phyloP scores from a whole-genome alignment of 2,797 vertebrate genomes.

The Centroberyx gerrardi region DNA sequence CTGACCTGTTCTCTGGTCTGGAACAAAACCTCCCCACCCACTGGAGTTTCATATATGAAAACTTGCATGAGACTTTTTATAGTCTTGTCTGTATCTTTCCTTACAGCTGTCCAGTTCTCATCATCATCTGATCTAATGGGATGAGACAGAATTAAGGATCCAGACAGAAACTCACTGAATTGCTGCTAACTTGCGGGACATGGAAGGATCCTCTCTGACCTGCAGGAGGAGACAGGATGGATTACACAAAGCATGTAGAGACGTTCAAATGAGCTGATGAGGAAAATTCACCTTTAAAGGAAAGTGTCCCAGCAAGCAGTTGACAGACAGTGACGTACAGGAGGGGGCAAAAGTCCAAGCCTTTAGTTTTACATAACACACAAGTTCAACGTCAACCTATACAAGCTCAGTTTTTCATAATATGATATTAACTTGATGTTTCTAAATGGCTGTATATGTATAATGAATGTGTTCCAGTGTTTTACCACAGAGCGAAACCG shows the following conservation, averaged over 20 bases:
- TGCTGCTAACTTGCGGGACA: constrained; percentile 90
- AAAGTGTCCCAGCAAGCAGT: too few relatives aligned
- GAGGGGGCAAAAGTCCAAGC: too few relatives aligned
- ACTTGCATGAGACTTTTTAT: too few relatives aligned
- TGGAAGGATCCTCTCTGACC: constrained; percentile 90
- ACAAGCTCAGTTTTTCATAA: too few relatives aligned
- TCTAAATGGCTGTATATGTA: not conserved
- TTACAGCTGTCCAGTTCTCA: not conserved
- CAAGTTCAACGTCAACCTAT: too few relatives aligned
- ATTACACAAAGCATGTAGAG: not conserved
- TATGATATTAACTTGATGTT: not conserved
- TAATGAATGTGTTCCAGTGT: not conserved
- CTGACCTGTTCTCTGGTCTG: too few relatives aligned
- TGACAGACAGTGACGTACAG: too few relatives aligned
- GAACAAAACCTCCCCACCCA: too few relatives aligned
- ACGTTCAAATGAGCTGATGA: not conserved
- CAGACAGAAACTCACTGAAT: constrained; percentile 83
- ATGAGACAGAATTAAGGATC: not conserved
- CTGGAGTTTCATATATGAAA: too few relatives aligned
- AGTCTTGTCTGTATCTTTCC: too few relatives aligned
- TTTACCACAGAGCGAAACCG: constrained; percentile 95
- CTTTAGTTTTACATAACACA: too few relatives aligned
- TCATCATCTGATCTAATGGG: not conserved
- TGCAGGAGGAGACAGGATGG: constrained; percentile 71
- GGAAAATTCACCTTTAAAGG: too few relatives aligned